Base-by-base conservation (phyloP, 2,888 invertebrate species). In the Miltochrista miniata region DNA sequence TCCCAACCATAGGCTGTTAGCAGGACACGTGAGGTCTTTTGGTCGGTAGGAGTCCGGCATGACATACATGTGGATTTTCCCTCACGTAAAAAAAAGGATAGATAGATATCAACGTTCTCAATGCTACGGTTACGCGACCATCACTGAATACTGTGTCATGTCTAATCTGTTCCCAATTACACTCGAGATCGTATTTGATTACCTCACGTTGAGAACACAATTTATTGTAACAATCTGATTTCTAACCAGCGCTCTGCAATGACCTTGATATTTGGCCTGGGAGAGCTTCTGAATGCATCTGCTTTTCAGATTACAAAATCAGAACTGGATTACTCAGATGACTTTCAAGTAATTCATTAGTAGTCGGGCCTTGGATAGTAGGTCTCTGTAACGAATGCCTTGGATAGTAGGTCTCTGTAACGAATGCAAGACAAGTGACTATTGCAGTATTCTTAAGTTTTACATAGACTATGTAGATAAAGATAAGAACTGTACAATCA, bases 221-320 rank as follows among this genome's bases (percentile, higher is more conserved):
- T 43, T 59, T 48, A 62, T 62, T 61, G 70, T 62, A 56, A 56
- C 56, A 67, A 68, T 71, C 60, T 31, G 64, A 65, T 73, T 70
- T 70, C 66, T 68, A 64, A 66, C 66, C 59, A 67, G 54, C 57
- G 56, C 50, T 50, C 65, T 68, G 61, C 66, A 68, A 68, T 66
- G 64, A 61, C 76, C 76, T 76, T 76, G 74, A 66, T 72, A 72
- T 70, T 76, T 72, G 47, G 60, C 61, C 64, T 70, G 65, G 64
- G 69, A 70, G 59, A 62, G 40, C 48, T 50, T 54, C 58, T 50
- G 57, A 63, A 59, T 64, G 60, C 68, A 66, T 61, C 62, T 64
- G 39, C 46, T 50, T 54, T 61, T 56, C 38, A n/a, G 47, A 56
- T 68, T 68, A 57, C 65, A 65, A 62, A 56, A 67, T 61, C 54